Conservation (phyloP, 2,888 invertebrate species). For the Diadegma fenestrale region DNA sequence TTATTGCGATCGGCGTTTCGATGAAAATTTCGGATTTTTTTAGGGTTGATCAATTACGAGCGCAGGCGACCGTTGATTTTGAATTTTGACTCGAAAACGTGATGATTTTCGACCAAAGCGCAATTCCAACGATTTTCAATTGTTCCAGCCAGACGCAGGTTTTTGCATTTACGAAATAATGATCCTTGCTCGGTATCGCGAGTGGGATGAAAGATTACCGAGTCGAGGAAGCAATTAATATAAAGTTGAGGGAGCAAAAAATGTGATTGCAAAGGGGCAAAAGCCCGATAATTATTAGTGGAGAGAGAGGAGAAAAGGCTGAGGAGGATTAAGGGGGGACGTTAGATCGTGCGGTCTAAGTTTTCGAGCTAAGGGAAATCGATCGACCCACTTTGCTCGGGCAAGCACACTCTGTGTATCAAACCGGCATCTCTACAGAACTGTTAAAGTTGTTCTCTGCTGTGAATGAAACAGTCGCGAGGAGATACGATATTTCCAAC, state of each 20-base stretch:
- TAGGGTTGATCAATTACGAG: no score
- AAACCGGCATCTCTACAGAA: conserved; percentile 74
- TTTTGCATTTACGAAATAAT: background rate
- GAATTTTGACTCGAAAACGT: no score
- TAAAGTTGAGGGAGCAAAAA: conserved; percentile 16
- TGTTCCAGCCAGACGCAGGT: background rate
- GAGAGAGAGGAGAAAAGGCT: background rate
- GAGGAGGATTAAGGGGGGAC: background rate
- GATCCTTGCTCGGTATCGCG: background rate
- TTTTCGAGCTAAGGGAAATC: conserved; percentile 73
- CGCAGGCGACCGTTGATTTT: no score
- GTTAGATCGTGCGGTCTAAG: conserved; percentile 48
- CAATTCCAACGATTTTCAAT: background rate
- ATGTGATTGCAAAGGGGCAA: conserved; percentile 16
- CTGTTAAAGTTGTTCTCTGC: conserved; percentile 69
- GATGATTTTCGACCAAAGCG: no score
- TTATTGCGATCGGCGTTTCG: background rate
- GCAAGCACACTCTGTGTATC: conserved; percentile 75
- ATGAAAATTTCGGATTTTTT: no score
- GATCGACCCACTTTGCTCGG: conserved; percentile 78
- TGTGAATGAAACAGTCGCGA: conserved; percentile 68
- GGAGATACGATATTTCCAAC: conserved; percentile 63
- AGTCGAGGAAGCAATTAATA: conserved; percentile 20
- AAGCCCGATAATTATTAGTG: conserved; percentile 32
- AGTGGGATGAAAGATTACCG: background rate